Evolutionary conservation across 2,797 vertebrate species (phyloP), one percentile per base, ranked within the genome.

Genomic region (Lacerta agilis): DNA sequence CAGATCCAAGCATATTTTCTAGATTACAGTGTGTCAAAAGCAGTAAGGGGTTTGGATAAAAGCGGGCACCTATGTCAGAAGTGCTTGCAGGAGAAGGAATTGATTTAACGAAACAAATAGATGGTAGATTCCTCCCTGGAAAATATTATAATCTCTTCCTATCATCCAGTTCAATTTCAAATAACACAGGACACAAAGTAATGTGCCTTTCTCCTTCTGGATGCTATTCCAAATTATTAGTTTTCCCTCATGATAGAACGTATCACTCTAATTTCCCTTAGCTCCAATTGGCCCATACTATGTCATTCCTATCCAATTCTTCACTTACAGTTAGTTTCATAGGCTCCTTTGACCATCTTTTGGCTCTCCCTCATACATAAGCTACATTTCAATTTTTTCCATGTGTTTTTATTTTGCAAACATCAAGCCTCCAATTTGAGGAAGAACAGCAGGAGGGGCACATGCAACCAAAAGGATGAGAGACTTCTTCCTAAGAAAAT

Each of bases 341-440:
- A 8, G 79, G n/a, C 9, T 67, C 9, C 72, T 92, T 43, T 10
- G 87, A 36, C 76, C 55, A 93, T 76, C 86, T 87, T 78, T 78
- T 43, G 73, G 17, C 72, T 89, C 41, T 89, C 13, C 23, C 13
- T 64, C 71, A 79, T 45, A 67, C 20, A 43, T 58, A 92, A 92
- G 49, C 77, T 58, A 77, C 86, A 27, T 90, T 88, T 90, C 87
- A 89, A 73, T 73, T 84, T 93, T 71, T 88, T 87, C 79, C 43
- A 20, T 17, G 1, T 71, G 43, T 90, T 82, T 91, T 88, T 89
- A 79, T 91, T 90, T 93, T 61, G 23, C 67, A 29, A 23, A 88
- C 83, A 71, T 45, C 91, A 61, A 78, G n/a, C 78, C 80, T 61
- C 89, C 78, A 85, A 41, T 73, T 33, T 87, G 67, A 61, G 66